phyloP scores from a whole-genome alignment of 2,888 invertebrate species.

The Ptychoptera contaminata region DNA sequence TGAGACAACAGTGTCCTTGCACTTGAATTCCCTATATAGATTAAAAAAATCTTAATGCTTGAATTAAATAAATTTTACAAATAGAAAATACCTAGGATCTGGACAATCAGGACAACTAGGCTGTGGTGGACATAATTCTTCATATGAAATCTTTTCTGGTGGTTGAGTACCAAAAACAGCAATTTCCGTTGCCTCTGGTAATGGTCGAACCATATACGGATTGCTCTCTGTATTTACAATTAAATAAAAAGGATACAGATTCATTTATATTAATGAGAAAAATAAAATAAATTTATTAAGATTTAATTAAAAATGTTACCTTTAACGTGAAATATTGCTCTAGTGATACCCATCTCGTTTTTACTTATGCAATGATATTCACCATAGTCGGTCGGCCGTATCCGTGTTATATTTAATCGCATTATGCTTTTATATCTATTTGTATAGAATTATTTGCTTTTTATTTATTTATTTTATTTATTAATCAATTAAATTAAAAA shows the following conservation, averaged over 20 bases:
- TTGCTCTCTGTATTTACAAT: neutral
- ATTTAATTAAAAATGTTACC: constrained; percentile 31
- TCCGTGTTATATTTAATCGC: constrained; percentile 57
- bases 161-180: constrained; percentile 42
- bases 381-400: constrained; percentile 51
- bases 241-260: constrained; percentile 4
- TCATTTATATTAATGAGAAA: constrained; percentile 13
- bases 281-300: neutral
- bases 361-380: constrained; percentile 73
- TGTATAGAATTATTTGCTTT: too few species aligned
- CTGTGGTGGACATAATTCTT: constrained; percentile 43
- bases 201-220: constrained; percentile 23
- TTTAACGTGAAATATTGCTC: constrained; percentile 51
- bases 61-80: constrained; percentile 4
- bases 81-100: constrained; percentile 28
- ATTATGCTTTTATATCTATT: constrained; percentile 48
- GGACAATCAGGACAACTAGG: constrained; percentile 46
- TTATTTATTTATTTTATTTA: too few species aligned
- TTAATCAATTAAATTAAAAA: neutral
- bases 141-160: constrained; percentile 40
- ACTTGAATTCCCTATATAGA: constrained; percentile 32
- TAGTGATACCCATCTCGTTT: constrained; percentile 66
- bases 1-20: constrained; percentile 40
- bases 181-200: constrained; percentile 26
- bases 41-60: neutral